Conservation (phyloP, 1,140 invertebrate species). For the Wiebesia pumilae region DNA sequence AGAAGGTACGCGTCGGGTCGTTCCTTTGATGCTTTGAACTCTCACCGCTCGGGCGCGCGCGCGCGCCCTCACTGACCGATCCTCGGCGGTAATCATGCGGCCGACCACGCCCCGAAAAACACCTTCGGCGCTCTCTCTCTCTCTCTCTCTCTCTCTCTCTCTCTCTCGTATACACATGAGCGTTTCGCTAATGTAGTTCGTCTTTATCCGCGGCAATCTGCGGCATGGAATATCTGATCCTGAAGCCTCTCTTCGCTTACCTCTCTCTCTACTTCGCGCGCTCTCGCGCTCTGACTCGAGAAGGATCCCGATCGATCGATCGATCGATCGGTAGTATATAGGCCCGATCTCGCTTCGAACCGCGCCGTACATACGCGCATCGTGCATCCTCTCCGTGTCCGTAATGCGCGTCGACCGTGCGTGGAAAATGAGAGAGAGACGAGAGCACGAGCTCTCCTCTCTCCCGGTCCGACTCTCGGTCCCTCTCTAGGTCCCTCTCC, state of each 20-base stretch:
- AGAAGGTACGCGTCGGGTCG: slow-evolving; percentile 29
- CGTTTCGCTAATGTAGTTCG: slow-evolving; percentile 42
- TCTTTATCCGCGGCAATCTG: slow-evolving; percentile 52
- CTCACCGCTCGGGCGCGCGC: slow-evolving; percentile 60
- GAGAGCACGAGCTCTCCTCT: not conserved
- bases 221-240: slow-evolving; percentile 34
- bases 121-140: slow-evolving; percentile 53
- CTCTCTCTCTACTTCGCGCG: too few species aligned
- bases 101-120: slow-evolving; percentile 64
- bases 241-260: not conserved
- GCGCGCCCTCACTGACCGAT: slow-evolving; percentile 45
- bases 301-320: slow-evolving; percentile 31
- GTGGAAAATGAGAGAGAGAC: slow-evolving; percentile 31
- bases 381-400: not conserved
- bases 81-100: slow-evolving; percentile 50
- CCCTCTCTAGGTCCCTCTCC: not conserved
- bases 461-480: too few species aligned
- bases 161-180: not conserved
- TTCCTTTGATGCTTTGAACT: slow-evolving; percentile 66
- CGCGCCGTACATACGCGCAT: not conserved
- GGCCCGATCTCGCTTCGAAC: too few species aligned
- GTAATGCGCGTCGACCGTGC: not conserved
- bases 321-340: slow-evolving; percentile 8
- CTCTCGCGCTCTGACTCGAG: not conserved
- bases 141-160: not conserved